Percentiles rank a stretch among this genome's conserved stretches.
Evolutionary conservation across 2,888 invertebrate species (phyloP).

Genomic region (Reticulitermes lucifugus): DNA sequence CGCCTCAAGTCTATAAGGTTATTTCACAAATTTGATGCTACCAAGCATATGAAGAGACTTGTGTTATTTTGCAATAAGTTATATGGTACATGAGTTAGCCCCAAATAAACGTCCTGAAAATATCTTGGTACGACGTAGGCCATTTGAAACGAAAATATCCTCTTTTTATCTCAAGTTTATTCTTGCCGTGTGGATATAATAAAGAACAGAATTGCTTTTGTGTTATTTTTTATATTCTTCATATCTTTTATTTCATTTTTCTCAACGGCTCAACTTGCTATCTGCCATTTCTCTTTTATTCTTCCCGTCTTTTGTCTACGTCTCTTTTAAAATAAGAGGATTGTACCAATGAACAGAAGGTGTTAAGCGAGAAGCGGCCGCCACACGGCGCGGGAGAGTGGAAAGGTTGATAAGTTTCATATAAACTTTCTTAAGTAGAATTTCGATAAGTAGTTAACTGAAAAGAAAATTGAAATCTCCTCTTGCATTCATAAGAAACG

Average conservation of each 20-base stretch:
- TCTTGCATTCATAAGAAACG: constrained; percentile 35
- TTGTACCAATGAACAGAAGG: constrained; percentile 35
- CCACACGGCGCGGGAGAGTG: neutral
- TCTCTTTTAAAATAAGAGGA: constrained; percentile 30
- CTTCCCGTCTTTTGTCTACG: neutral
- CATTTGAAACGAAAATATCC: constrained; percentile 48
- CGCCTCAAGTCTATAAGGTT: too few relatives aligned
- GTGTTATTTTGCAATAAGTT: too few relatives aligned
- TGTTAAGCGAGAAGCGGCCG: constrained; percentile 35
- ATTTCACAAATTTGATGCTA: too few relatives aligned
- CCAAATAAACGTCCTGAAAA: neutral
- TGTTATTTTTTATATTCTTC: constrained; percentile 32
- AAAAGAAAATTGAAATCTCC: constrained; percentile 47
- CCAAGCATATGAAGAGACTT: too few relatives aligned
- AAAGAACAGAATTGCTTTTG: constrained; percentile 36
- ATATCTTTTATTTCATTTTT: constrained; percentile 29
- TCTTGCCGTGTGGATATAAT: constrained; percentile 37
- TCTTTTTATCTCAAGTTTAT: constrained; percentile 46
- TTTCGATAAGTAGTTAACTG: constrained; percentile 46
- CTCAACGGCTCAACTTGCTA: constrained; percentile 7
- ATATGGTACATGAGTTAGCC: too few relatives aligned
- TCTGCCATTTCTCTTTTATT: constrained; percentile 33
- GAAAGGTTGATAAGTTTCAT: constrained; percentile 37
- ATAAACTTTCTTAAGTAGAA: constrained; percentile 38
- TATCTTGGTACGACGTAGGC: neutral